phyloP scores from a whole-genome alignment of 2,888 invertebrate species.

The Xestobium rufovillosum region DNA sequence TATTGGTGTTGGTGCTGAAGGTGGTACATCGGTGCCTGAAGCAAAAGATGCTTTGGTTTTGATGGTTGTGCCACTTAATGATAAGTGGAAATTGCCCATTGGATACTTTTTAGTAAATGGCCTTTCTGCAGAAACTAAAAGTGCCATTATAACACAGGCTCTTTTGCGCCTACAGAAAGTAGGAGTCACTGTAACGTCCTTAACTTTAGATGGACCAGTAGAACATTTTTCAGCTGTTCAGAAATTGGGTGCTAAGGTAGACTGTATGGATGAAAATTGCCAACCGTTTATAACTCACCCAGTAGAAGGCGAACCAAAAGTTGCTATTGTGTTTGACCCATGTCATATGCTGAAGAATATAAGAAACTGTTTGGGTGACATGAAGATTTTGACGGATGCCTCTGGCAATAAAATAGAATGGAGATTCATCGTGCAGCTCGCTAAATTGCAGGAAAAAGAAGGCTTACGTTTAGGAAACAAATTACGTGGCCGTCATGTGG shows the following conservation, averaged over 20 bases:
- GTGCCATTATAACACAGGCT: conserved; percentile 3
- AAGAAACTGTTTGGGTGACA: conserved; percentile 1
- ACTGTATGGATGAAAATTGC: neutral
- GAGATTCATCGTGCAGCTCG: neutral
- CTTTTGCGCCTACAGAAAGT: conserved; percentile 4
- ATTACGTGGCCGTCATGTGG: neutral
- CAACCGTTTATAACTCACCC: neutral
- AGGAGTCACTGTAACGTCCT: conserved; percentile 5
- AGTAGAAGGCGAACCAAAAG: neutral
- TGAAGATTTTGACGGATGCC: neutral
- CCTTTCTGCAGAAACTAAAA: conserved; percentile 6
- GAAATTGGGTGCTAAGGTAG: neutral
- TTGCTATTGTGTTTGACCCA: neutral
- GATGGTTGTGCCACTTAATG: conserved; percentile 13
- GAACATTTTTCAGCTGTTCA: conserved; percentile 2
- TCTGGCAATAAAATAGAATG: neutral
- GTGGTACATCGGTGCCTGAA: neutral
- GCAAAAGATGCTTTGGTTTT: conserved; percentile 13
- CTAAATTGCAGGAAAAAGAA: neutral
- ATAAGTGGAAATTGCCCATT: conserved; percentile 15
- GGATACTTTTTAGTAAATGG: conserved; percentile 14
- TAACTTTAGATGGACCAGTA: conserved; percentile 9
- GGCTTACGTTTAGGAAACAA: conserved; percentile 3
- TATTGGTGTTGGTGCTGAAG: conserved; percentile 3
- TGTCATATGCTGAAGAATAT: conserved; percentile 2